Base-by-base conservation (phyloP, 1,140 invertebrate genomes). In the Bombyx mandarina region DNA sequence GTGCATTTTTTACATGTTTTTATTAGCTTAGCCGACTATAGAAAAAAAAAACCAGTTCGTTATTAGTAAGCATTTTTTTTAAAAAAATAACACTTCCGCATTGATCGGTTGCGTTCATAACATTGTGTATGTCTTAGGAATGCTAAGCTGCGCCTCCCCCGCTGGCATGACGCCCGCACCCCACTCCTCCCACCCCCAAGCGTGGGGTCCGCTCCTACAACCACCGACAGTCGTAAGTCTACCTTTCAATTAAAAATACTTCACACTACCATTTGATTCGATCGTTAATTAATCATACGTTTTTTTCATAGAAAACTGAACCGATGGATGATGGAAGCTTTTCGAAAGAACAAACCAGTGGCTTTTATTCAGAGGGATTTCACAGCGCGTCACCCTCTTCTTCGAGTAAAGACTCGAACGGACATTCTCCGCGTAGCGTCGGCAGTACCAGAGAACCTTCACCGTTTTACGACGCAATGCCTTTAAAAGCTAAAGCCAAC, bases 281-380 rank as follows among this genome's bases (percentile, higher is more conserved):
- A n/a, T 26, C 10, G 49, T 45, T 56, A 8, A n/a, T 56, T 42
- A 43, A 56, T 10, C 45, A 7, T 35, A 12, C 22, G 7, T 56
- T 45, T 63, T 56, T 52, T 71, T 78, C 75, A 45, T 74, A 87
- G 84, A 87, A 87, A 83, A 64, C 82, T 18, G 84, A 87, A 67
- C 82, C 84, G 43, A 82, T 83, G 76, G 84, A 87, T 50, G 82
- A 87, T 0, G 73, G 73, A 56, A 80, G 67, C 60, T 86, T 78
- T 66, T 59, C 75, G 6, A 87, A 87, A 52, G 84, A 85, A 42
- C 82, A 84, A 62, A 71, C 71, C 12, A 87, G 82, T 56, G 82
- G 80, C n/a, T 87, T 86, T 60, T 86, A 85, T 61, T 89, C 86
- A 0, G 88, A 89, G 60, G 83, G 86, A 9, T 89, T 89, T 60